Evolutionary conservation across 2,888 invertebrate species (phyloP), one percentile per base, ranked within the genome.

Genomic region (Thera obeliscata): DNA sequence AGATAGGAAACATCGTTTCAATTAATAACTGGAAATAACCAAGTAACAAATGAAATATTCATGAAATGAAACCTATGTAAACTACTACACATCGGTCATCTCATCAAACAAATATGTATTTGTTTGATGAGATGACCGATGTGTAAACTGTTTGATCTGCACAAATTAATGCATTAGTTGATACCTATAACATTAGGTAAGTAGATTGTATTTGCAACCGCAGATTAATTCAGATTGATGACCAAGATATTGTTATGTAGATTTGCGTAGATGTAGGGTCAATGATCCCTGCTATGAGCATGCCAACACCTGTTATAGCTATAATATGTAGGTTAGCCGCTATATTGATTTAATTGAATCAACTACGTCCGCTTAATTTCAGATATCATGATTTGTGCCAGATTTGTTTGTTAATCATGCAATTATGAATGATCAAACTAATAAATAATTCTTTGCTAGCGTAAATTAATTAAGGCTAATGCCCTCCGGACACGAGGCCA

Each of bases 201-300:
- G 70, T 74, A 74, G 68, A 72, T 74, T 55, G 58, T 56, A 73
- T 76, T 74, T 76, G 73, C 74, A 71, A 78, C 72, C 75, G 74
- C 79, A 78, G 78, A 85, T 86, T 85, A 85, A 82, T 81, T 77
- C 81, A 83, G 85, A 87, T 87, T 82, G 85, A 87, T 86, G 78
- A 75, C 77, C 71, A 74, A 77, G 79, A 81, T 80, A 81, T 46
- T 41, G 65, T 66, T 64, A 73, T 58, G 65, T 22, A 22, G 22
- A 22, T 73, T 43, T 71, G 66, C 73, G 63, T 69, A 71, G 70
- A 70, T 66, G 70, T 71, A 64, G 67, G 85, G 83, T 85, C 79
- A 80, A 73, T 80, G 82, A 68, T 80, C 85, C 76, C 66, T 58
- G 69, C 72, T 58, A 41, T 55, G 59, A 56, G 35, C 11, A 11